Conservation (phyloP, 1,140 invertebrate species). For the Rhyacophila brunnea region DNA sequence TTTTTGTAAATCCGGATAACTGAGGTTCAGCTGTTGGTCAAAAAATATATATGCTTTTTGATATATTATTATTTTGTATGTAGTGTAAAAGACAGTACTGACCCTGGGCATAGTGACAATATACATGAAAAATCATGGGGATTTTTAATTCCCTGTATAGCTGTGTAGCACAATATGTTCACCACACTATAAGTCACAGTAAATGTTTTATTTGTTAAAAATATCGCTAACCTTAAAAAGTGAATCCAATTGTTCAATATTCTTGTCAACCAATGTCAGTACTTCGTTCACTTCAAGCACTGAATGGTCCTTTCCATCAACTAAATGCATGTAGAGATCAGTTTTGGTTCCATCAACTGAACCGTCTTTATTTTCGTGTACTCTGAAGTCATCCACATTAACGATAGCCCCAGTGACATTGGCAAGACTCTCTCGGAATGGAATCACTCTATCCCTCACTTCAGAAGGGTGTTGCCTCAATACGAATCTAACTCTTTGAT, state of each 20-base stretch:
- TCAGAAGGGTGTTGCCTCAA: slow-evolving; percentile 86
- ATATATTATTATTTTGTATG: no score
- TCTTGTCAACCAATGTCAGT: slow-evolving; percentile 82
- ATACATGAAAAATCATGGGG: no score
- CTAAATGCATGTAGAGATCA: slow-evolving; percentile 90
- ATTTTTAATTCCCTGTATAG: no score
- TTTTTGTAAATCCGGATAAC: no score
- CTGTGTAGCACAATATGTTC: no score
- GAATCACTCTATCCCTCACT: slow-evolving; percentile 73
- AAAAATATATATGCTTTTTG: no score
- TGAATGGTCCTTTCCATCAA: slow-evolving; percentile 85
- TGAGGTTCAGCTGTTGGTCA: no score
- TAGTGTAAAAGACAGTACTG: no score
- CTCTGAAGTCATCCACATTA: slow-evolving; percentile 89
- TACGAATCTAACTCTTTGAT: slow-evolving; percentile 90
- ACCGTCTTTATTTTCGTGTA: slow-evolving; percentile 89
- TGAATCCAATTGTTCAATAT: slow-evolving; percentile 84
- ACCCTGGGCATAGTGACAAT: no score
- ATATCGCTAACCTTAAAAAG: slow-evolving; percentile 73
- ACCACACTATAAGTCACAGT: no score
- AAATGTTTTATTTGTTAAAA: no score
- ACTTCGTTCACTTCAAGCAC: slow-evolving; percentile 86
- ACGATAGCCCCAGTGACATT: slow-evolving; percentile 89
- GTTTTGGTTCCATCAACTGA: slow-evolving; percentile 92
- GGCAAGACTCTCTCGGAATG: slow-evolving; percentile 70